Base-by-base conservation (phyloP, 2,797 vertebrate species). In the Typhlichthys eigenmanni region DNA sequence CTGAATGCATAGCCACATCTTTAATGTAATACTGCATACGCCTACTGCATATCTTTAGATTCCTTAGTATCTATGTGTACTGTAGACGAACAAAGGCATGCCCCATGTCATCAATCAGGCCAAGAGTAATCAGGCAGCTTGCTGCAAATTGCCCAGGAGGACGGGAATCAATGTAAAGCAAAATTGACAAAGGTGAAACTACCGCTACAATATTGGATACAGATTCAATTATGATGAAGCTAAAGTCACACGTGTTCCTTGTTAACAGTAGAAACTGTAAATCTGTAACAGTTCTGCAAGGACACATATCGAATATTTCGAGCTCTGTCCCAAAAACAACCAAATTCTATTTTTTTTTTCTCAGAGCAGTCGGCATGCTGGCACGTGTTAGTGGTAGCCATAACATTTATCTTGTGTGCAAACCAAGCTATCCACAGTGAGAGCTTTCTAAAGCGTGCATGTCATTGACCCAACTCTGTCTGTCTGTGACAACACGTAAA, bases 101-200 rank as follows among this genome's bases (percentile, higher is more conserved):
- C 62, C n/a, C 66, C 52, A 19, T 72, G 70, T 82, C 82, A 88
- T 89, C 88, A 74, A 77, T 87, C 86, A 86, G 56, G 68, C 50
- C 5, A 32, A 34, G 67, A 65, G 72, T 83, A 86, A 85, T 89
- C 78, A 84, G 72, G 80, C 72, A 62, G 84, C 80, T 84, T 85
- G 72, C 75, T 62, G 71, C 78, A 87, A 87, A 87, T 87, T 38
- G 73, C 85, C 74, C 72, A 67, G 84, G 82, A 87, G 83, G 75
- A 74, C 55, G 69, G 47, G 47, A 79, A 87, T 89, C 82, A 83
- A 86, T 89, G 86, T 80, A 79, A 79, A 79, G 83, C 78, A 72
- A 86, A 82, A 84, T 55, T 85, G 83, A 84, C 81, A 81, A 79
- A 85, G 85, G 88, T 84, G 65, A 83, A 85, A 81, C 76, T 82